phyloP scores from a whole-genome alignment of 2,888 invertebrate genomes.

The Nemurella pictetii region DNA sequence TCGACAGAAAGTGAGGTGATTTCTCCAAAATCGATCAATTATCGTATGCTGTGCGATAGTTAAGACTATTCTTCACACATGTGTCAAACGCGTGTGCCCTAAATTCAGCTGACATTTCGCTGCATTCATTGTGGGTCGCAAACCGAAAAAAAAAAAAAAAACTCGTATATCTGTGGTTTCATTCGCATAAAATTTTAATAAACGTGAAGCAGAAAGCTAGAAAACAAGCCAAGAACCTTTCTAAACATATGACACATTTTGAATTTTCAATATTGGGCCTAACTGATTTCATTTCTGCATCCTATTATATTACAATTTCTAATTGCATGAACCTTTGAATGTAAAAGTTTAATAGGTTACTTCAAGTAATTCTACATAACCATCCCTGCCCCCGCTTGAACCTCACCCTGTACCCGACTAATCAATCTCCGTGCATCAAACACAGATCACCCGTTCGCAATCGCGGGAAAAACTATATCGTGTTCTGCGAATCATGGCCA shows the following conservation, averaged over 20 bases:
- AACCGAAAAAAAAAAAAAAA: background rate
- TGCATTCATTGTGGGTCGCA: background rate
- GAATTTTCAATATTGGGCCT: slow-evolving; percentile 30
- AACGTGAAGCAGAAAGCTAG: background rate
- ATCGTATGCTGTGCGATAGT: background rate
- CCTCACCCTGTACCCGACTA: background rate
- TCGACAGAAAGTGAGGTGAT: background rate
- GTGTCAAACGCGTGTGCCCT: background rate
- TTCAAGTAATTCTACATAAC: background rate
- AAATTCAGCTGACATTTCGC: background rate
- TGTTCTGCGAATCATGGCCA: too few species aligned
- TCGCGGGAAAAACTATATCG: too few species aligned
- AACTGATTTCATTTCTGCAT: slow-evolving; percentile 30
- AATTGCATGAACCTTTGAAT: slow-evolving; percentile 22
- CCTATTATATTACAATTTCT: slow-evolving; percentile 15
- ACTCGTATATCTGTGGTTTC: background rate
- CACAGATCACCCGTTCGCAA: background rate
- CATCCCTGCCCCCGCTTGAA: background rate
- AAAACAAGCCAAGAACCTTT: background rate
- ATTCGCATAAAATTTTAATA: background rate
- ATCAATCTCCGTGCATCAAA: background rate
- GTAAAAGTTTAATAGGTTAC: slow-evolving; percentile 15
- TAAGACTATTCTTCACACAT: background rate
- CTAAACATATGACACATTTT: background rate
- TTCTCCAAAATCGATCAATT: background rate